Evolutionary conservation across 2,797 vertebrate genomes (phyloP), one percentile per base, ranked within the genome.

Genomic region (Hemitrygon akajei): DNA sequence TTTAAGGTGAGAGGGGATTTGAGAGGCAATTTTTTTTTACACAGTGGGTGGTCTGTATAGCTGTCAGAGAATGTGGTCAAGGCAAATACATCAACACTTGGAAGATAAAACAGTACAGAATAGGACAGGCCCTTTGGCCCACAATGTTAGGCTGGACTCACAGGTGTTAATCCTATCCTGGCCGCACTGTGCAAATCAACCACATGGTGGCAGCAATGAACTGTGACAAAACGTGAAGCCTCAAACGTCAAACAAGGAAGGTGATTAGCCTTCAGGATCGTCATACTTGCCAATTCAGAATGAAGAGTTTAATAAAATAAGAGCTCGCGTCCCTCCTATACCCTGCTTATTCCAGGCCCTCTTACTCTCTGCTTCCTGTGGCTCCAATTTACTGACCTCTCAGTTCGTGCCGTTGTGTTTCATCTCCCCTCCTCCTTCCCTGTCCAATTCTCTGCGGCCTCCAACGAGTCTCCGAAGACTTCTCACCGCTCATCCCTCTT

Each of bases 151-250:
- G 47, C 47, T 47, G 47, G 4, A 47, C 47, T 47, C 47, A 47
- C 47, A 47, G 47, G 47, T 47, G 63, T 71, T 22, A 71, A 27
- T 75, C 71, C 22, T 71, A 12, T 7, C 71, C 71, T 7, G 71
- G 22, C 25, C 27, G 20, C 86, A 34, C 2, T 34, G 30, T 80
- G 34, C 86, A 66, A 66, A 34, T 66, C 16, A 20, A 16, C 86
- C 86, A 89, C 60, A 34, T 9, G 86, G 60, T 89, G 86, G 86
- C 30, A 89, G 86, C 60, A 89, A 89, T 27, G 3, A 30, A 87
- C 86, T 20, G 86, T n/a, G 34, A 7, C 1, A 34, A 4, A 16
- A 89, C 1, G 16, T n/a, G 2, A 34, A 7, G 14, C 60, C 10
- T 82, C 47, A 56, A 56, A 47, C 22, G 71, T 20, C 71, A 73